Base-by-base conservation (phyloP, 2,888 invertebrate species). In the Protonemura montana region DNA sequence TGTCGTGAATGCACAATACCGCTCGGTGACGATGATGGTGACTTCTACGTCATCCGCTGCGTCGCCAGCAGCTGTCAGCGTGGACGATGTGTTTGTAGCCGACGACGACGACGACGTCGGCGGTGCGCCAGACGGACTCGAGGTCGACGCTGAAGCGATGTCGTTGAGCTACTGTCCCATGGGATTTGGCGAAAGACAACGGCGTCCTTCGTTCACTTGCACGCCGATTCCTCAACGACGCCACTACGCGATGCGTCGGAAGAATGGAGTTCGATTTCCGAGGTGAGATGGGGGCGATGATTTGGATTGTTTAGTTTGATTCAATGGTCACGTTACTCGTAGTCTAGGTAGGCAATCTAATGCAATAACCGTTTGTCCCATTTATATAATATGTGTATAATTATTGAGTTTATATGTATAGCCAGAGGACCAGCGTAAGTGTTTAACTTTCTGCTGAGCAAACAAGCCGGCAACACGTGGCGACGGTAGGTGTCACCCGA, bases 231-330 rank as follows among this genome's bases (percentile, higher is more conserved):
- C 89, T 2, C 88, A 89, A 76, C 88, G 89, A 35, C 88, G 89
- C 5, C 89, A 89, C 87, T 89, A 89, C 85, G 89, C 89, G 81
- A 88, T 89, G 21, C 88, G 89, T 0, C 87, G 89, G 82, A 89
- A 89, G 76, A 82, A 87, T 41, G 86, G 88, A 21, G 86, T 86
- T 21, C 29, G 81, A 27, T 76, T 83, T 29, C 85, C 86, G 27
- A 86, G 87, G 87, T 87, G 26, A 82, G 87, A 84, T 16, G 30
- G n/a, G 26, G 27, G 7, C 78, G 35, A n/a, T n/a, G n/a, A n/a
- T 35, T 35, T 26, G 78, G 26, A 28, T 13, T 28, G 27, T 6
- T 78, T 78, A 27, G 27, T 78, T 78, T 6, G 7, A 10, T 76
- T 76, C 21, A 21, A 76, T 76, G n/a, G 76, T 76, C 21, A 7